Evolutionary conservation across 53 echinoderm and acorn worm species (phyloP), one percentile per base, ranked within the genome.

Genomic region (Luidia sarsii): DNA sequence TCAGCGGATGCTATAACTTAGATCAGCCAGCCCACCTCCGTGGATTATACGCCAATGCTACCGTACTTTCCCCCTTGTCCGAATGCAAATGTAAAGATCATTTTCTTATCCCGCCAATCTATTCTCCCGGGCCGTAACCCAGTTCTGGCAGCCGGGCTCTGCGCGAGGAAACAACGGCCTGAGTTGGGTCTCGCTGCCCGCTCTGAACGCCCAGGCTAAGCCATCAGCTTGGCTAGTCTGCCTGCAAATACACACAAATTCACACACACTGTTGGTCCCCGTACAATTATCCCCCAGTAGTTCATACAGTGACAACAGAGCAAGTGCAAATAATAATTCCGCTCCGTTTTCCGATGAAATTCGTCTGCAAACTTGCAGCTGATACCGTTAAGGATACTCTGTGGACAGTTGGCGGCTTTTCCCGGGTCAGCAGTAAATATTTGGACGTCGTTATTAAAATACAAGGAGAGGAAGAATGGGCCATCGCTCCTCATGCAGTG

Each of bases 361-460:
- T 77, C 77, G 77, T 61, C 77, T 77, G 61, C 77, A 77, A 77
- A 61, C 77, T 24, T 32, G 77, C 77, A 77, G 77, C 60, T 77
- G 60, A 77, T 46, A 61, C 77, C 77, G 46, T 35, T 74, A 77
- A 59, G 59, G 60, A 48, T 46, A 61, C 77, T 60, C 77, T 45
- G 33, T 46, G 59, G 77, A 77, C 77, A 60, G 77, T 77, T 46
- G 77, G 77, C 77, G 77, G 60, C 29, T 77, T 59, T 59, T 22
- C 19, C 59, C 41, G 46, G 77, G 77, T 77, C 77, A 45, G 77
- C 61, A 30, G 77, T 59, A 77, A 77, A 77, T 77, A 77, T 77
- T 77, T 77, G 77, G 77, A 77, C 77, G 77, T 61, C 55, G 77
- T 61, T 77, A 77, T 77, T 77, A 77, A 77, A 77, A 77, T 77